These are phyloP conservation scores for Datnioides undecimradiatus DNA, from an alignment of 2,113 vertebrate genomes.

Conservation along the genomic window DNA sequence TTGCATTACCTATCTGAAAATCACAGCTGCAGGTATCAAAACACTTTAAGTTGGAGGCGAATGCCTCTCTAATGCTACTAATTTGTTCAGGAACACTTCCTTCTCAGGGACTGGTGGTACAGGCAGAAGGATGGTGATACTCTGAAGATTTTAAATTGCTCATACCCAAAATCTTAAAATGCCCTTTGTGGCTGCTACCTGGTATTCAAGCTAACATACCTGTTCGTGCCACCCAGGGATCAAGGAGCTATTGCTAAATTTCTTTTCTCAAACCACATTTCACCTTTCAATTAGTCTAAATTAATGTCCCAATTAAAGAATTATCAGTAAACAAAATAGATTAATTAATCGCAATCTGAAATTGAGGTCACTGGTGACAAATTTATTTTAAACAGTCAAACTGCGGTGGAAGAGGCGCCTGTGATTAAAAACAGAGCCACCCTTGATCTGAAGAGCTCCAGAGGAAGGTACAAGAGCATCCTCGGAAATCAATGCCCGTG, in stretches of 20 bases:
- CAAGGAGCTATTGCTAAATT: conserved; percentile 15
- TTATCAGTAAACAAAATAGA: conserved; percentile 35
- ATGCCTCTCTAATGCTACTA: conserved; percentile 43
- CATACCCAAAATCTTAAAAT: conserved; percentile 39
- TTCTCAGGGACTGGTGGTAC: conserved; percentile 44
- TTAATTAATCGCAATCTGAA: conserved; percentile 20
- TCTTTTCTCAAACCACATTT: neutral
- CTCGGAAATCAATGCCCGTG: conserved; percentile 18
- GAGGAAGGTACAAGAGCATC: conserved; percentile 28
- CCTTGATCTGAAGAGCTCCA: conserved; percentile 18
- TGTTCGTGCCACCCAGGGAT: conserved; percentile 12
- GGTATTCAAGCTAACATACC: conserved; percentile 26
- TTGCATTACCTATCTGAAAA: conserved; percentile 48
- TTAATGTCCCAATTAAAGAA: conserved; percentile 18
- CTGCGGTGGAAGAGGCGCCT: conserved; percentile 11
- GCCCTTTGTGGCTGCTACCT: conserved; percentile 26
- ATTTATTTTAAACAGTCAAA: conserved; percentile 13
- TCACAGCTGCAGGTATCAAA: conserved; percentile 61
- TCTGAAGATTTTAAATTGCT: conserved; percentile 12
- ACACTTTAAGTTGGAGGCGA: conserved; percentile 49
- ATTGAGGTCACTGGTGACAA: conserved; percentile 40
- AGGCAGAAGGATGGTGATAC: conserved; percentile 41
- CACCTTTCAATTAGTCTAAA: conserved; percentile 48
- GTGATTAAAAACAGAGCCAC: conserved; percentile 43
- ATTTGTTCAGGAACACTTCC: conserved; percentile 66